Percentiles rank a stretch among this genome's conserved stretches.
Evolutionary conservation across 2,888 invertebrate species (phyloP).

Genomic region (Aphodius granarius): DNA sequence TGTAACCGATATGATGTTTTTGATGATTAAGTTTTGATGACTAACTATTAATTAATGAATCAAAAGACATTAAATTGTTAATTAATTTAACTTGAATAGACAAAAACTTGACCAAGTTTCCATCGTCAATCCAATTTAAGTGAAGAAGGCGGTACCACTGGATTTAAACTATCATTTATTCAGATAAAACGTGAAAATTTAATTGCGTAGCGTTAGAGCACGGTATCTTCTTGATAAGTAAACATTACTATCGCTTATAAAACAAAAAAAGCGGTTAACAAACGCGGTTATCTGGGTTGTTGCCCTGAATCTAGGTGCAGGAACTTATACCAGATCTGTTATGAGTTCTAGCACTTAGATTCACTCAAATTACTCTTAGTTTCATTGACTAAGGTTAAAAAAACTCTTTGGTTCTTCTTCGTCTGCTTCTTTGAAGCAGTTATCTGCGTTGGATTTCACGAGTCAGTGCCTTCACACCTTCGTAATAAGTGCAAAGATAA

Average conservation of each 20-base stretch:
- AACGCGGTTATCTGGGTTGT: background rate
- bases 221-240: background rate
- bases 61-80: no score
- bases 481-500: background rate
- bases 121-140: no score
- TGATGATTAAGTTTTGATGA: no score
- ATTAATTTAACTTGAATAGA: no score
- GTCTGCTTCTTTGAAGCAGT: background rate
- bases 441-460: background rate
- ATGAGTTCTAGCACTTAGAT: background rate
- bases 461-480: background rate
- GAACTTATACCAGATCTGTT: background rate
- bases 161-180: background rate
- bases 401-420: background rate
- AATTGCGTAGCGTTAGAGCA: background rate
- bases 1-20: no score
- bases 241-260: background rate
- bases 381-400: no score
- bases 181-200: background rate
- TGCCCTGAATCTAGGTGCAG: no score
- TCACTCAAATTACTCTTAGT: no score
- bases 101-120: no score
- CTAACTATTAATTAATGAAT: no score
- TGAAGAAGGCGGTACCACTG: no score
- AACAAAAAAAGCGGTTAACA: background rate